These are phyloP conservation scores for Tor tambroides DNA, from an alignment of 2,113 vertebrate genomes.

Conservation along the genomic window DNA sequence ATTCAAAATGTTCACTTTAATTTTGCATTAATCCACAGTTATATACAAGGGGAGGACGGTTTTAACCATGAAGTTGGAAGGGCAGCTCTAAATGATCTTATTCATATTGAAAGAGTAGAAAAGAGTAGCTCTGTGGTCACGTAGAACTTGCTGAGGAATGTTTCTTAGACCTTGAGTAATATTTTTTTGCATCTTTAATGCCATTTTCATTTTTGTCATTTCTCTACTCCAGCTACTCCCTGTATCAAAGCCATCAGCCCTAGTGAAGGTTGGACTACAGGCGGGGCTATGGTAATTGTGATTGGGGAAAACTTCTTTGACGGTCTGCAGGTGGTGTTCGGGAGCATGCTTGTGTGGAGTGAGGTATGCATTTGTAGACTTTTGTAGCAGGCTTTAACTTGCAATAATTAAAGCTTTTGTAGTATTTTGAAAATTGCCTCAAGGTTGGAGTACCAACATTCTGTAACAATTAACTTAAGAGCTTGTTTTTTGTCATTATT, in stretches of 20 bases:
- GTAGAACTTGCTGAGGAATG: no score
- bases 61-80: neutral
- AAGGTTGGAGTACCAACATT: neutral
- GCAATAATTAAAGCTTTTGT: neutral
- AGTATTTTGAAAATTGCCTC: neutral
- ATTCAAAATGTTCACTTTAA: neutral
- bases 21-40: no score
- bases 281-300: conserved; percentile 97
- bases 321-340: conserved; percentile 96
- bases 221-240: conserved; percentile 83
- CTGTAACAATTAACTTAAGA: neutral
- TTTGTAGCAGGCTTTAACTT: no score
- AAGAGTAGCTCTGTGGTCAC: neutral
- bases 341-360: conserved; percentile 99
- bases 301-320: conserved; percentile 99
- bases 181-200: neutral
- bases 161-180: no score
- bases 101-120: neutral
- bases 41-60: no score
- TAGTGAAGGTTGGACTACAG: conserved; percentile 97
- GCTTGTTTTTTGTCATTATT: neutral
- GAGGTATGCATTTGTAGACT: conserved; percentile 77
- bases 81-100: no score
- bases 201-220: neutral
- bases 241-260: conserved; percentile 99